These are phyloP conservation scores for Sisyra nigra DNA, from an alignment of 2,888 invertebrate genomes.

Conservation along the genomic window DNA sequence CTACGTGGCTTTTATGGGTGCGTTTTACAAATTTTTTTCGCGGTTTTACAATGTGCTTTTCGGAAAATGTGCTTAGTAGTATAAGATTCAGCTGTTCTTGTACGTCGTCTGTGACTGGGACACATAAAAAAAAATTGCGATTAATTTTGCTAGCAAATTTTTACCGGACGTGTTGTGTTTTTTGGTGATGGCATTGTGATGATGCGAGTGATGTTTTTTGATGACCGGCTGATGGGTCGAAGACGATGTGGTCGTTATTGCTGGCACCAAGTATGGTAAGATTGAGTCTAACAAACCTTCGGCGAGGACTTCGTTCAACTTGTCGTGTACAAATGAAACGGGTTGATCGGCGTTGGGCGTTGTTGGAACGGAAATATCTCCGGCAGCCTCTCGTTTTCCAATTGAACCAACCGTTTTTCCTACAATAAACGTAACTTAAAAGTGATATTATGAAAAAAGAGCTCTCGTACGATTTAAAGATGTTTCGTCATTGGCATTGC, in stretches of 20 bases:
- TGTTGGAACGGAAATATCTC: not conserved
- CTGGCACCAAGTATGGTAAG: conserved; percentile 52
- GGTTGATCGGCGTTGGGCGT: not conserved
- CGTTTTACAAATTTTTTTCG: too few species aligned
- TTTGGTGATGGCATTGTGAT: conserved; percentile 16
- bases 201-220: conserved; percentile 25
- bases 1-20: too few species aligned
- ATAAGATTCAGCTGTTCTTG: too few species aligned
- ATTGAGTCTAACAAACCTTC: conserved; percentile 74
- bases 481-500: not conserved
- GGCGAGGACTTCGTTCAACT: conserved; percentile 42
- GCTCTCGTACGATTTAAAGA: not conserved
- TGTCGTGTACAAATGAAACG: conserved; percentile 13
- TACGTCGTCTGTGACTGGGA: too few species aligned
- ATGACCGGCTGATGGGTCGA: conserved; percentile 36
- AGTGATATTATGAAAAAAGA: not conserved
- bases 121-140: too few species aligned
- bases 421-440: not conserved
- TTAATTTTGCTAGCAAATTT: too few species aligned
- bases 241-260: conserved; percentile 25
- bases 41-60: too few species aligned
- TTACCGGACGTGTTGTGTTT: conserved; percentile 2
- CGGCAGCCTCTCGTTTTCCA: too few species aligned
- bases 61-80: too few species aligned
- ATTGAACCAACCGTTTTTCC: conserved; percentile 13